These are phyloP conservation scores for Chiroxiphia lanceolata DNA, from an alignment of 2,797 vertebrate species.

Conservation along the genomic window DNA sequence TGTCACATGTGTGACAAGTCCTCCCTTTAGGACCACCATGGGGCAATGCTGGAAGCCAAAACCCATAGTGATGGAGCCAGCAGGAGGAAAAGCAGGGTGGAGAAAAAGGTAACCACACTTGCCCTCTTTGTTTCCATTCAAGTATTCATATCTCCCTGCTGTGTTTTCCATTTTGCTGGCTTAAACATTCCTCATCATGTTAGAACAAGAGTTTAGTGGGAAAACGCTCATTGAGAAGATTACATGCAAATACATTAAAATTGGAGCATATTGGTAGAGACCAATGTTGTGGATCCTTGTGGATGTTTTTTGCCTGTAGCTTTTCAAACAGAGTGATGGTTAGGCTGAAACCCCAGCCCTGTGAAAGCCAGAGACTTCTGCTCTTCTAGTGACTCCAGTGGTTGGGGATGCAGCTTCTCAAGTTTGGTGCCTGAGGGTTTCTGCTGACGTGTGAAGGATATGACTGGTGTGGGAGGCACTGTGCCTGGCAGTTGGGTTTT, in stretches of 20 bases:
- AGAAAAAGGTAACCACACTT: not conserved
- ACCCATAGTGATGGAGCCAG: not conserved
- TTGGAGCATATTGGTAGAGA: not conserved
- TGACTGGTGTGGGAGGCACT: not conserved
- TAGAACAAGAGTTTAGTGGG: constrained; percentile 6
- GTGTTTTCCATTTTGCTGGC: not conserved
- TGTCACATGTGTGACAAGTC: not conserved
- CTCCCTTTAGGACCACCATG: not conserved
- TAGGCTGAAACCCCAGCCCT: not conserved
- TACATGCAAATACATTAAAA: constrained; percentile 25
- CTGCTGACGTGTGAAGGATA: not conserved
- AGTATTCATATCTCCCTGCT: not conserved
- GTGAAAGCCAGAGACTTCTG: not conserved
- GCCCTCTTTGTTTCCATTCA: not conserved
- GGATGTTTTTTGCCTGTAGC: not conserved
- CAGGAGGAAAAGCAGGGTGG: not conserved
- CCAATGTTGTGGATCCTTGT: not conserved
- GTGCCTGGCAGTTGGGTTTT: accelerated
- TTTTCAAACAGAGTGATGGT: not conserved
- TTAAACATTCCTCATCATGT: not conserved
- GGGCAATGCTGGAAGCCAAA: not conserved
- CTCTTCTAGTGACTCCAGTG: not conserved
- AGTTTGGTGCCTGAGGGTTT: accelerated
- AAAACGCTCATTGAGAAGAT: not conserved
- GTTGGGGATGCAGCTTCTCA: not conserved